These are phyloP conservation scores for Naja naja DNA, from an alignment of 2,113 vertebrate species.

Conservation along the genomic window DNA sequence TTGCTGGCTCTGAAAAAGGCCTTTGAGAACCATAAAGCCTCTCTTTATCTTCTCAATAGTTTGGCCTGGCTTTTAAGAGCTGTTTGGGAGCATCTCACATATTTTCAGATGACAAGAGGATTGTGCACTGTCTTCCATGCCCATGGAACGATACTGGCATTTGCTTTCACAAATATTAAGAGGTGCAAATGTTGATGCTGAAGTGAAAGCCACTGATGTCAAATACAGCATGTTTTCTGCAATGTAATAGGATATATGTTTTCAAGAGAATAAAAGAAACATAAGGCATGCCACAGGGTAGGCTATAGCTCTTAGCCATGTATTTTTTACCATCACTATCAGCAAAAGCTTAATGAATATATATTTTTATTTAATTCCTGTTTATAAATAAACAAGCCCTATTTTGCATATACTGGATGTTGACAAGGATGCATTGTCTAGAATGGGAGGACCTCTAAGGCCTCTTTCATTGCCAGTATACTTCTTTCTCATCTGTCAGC, in stretches of 20 bases:
- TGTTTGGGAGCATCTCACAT: background rate
- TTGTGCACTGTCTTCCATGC: background rate
- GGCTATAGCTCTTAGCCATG: background rate
- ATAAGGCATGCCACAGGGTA: background rate
- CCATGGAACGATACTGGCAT: background rate
- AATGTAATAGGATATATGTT: background rate
- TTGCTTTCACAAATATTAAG: background rate
- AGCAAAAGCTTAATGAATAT: background rate
- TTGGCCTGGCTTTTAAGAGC: background rate
- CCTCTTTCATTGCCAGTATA: background rate
- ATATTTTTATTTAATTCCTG: background rate
- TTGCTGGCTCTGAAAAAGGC: background rate
- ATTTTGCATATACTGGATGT: background rate
- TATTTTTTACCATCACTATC: background rate
- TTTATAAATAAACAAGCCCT: background rate
- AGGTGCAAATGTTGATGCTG: background rate
- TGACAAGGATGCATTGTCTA: background rate
- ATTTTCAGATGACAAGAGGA: background rate
- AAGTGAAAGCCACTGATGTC: background rate
- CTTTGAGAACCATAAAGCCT: background rate
- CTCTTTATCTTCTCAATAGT: background rate
- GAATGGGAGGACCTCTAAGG: background rate
- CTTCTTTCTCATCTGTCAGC: background rate
- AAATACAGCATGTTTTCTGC: background rate
- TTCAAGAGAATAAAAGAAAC: background rate